These are phyloP conservation scores for Steinernema feltiae DNA, from an alignment of 1,140 invertebrate species.

Conservation along the genomic window DNA sequence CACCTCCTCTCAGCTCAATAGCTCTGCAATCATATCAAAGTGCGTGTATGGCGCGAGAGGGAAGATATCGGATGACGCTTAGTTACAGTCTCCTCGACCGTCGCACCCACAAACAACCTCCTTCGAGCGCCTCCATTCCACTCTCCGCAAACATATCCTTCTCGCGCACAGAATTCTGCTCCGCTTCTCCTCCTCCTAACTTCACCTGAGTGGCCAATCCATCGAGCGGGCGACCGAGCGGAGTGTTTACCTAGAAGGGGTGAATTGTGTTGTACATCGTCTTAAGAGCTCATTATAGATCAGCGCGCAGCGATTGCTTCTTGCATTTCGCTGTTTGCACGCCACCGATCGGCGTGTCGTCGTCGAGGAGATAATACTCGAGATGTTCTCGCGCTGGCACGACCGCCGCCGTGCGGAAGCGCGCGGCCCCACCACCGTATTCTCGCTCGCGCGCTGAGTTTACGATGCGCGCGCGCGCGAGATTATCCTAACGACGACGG, in stretches of 20 bases:
- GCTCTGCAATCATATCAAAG: too few relatives aligned
- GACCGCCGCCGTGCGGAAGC: constrained; percentile 6
- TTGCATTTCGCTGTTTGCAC: constrained; percentile 3
- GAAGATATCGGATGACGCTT: constrained; percentile 13
- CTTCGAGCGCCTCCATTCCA: background rate
- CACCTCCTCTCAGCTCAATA: too few relatives aligned
- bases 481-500: background rate
- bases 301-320: background rate
- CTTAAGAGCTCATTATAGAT: constrained; percentile 14
- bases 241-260: constrained; percentile 2
- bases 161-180: background rate
- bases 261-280: constrained; percentile 11
- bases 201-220: background rate
- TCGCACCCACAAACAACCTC: background rate
- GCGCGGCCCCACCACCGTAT: background rate
- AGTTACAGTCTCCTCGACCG: background rate
- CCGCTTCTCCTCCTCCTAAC: background rate
- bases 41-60: background rate
- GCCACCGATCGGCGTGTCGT: constrained; percentile 14
- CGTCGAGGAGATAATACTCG: constrained; percentile 15
- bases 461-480: too few relatives aligned
- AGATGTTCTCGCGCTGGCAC: constrained; percentile 13
- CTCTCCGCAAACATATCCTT: background rate
- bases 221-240: background rate
- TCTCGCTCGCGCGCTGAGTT: too few relatives aligned